phyloP scores from a whole-genome alignment of 2,888 invertebrate genomes.

The Myathropa florea region DNA sequence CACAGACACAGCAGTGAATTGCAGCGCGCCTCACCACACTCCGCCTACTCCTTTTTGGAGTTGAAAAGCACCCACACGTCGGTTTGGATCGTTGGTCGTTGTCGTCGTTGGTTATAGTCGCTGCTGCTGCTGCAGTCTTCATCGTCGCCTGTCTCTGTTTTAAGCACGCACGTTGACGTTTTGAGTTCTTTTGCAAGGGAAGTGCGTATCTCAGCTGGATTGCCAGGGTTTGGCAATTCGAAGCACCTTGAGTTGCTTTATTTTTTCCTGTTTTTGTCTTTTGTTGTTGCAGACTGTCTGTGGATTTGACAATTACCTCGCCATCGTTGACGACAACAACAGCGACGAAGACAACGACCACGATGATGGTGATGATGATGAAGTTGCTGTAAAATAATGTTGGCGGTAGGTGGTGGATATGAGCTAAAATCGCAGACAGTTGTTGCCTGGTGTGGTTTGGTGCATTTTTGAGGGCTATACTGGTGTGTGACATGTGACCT shows the following conservation, averaged over 20 bases:
- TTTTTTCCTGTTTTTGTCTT: not conserved
- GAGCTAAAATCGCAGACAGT: slow-evolving; percentile 59
- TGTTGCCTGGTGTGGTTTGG: slow-evolving; percentile 40
- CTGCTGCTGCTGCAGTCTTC: not conserved
- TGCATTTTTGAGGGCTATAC: slow-evolving; percentile 48
- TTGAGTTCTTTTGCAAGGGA: slow-evolving; percentile 55
- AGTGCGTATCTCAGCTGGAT: slow-evolving; percentile 65
- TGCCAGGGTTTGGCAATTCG: slow-evolving; percentile 63
- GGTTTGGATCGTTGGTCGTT: slow-evolving; percentile 35
- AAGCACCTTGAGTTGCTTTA: slow-evolving; percentile 50
- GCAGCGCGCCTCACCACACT: slow-evolving; percentile 60
- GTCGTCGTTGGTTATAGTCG: not conserved
- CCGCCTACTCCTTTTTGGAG: slow-evolving; percentile 57
- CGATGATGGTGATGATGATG: slow-evolving; percentile 61
- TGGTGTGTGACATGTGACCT: slow-evolving; percentile 62
- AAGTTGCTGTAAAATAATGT: slow-evolving; percentile 59
- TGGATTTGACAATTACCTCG: slow-evolving; percentile 63
- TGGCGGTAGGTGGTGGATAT: slow-evolving; percentile 66
- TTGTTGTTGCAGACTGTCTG: slow-evolving; percentile 24
- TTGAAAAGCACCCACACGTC: slow-evolving; percentile 68
- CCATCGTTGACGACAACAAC: slow-evolving; percentile 27
- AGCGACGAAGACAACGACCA: slow-evolving; percentile 33
- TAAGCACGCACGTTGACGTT: slow-evolving; percentile 57
- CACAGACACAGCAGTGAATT: slow-evolving; percentile 57
- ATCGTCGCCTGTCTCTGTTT: slow-evolving; percentile 26